Base-by-base conservation (phyloP, 1,140 invertebrate species). In the Halictus rubicundus region DNA sequence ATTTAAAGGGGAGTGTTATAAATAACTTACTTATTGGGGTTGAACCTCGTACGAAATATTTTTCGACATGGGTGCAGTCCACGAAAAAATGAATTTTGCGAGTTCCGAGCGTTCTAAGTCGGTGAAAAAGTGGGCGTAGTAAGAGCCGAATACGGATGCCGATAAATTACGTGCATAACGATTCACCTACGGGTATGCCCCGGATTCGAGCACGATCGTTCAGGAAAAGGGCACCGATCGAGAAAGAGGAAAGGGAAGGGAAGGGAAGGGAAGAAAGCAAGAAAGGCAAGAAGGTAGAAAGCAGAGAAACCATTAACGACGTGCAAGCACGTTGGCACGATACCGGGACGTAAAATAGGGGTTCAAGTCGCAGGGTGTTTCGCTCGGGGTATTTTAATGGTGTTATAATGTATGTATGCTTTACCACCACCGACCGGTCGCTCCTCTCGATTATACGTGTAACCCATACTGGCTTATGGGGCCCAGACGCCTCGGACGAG, bases 381-480 rank as follows among this genome's bases (percentile, higher is more conserved):
- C 73, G 82, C 81, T 83, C 84, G 78, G 85, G 84, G 85, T 87
- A 91, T 91, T 91, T 91, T 92, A 91, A 91, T 92, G 88, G 89
- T 88, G 90, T 92, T 91, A 91, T 91, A 92, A 92, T 92, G 89
- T 91, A 92, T 90, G 90, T 92, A 92, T 91, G 88, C 89, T 91
- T 90, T 91, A 90, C 88, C 88, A 88, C 83, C 83, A 88, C 77
- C 81, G 69, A 85, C 65, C 81, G 78, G 63, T 80, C 85, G 54
- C 71, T 65, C 39, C 39, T 60, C 76, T 57, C 73, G 80, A 57
- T 73, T 85, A 84, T 83, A 68, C 75, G 66, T 81, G 73, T 82
- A 79, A 70, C 52, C 63, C 64, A 71, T 61, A 78, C 76, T 60
- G 66, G 68, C 73, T 77, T 74, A 77, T 42, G 60, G 75, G 80